Base-by-base conservation (phyloP, 2,888 invertebrate genomes). In the Epistrophella euchroma region DNA sequence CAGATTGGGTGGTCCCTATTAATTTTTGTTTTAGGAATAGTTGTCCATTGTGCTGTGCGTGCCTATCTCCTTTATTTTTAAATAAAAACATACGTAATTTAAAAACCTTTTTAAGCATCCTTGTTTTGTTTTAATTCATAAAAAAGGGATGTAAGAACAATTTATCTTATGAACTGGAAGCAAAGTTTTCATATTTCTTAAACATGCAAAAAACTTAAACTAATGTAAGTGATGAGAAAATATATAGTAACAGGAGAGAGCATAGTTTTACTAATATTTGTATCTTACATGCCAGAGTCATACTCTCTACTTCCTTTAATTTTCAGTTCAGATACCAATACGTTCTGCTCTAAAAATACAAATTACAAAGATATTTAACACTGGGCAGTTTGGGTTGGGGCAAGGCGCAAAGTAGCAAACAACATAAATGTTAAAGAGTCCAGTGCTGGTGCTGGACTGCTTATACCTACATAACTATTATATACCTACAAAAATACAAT, bases 291-390 rank as follows among this genome's bases (percentile, higher is more conserved):
- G 50, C 15, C 13, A 43, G 28, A 55, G 77, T 68, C 60, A 71
- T 52, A 60, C 72, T 60, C 19, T 45, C 25, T 52, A 64, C 58
- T 76, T 72, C 25, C 66, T 32, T 62, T 28, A 72, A 56, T 47
- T 50, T 47, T 32, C n/a, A 70, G 25, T 47, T 32, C n/a, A 70
- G 25, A 25, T 64, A 68, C 13, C 2, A 1, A 25, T n/a, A 45
- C 47, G 11, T 55, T 25, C 11, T 43, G 3, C 25, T 43, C 50
- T 32, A 19, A 58, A 74, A 74, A 77, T 77, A 81, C 73, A 77
- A 77, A 81, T 86, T 77, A 74, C 86, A 78, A 77, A 64, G 77
- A 82, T 86, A 82, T 86, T 86, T 78, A 86, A 70, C 74, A 86
- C 66, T 13, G 13, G 32, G 28, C 22, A 45, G 28, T 47, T 52